Conservation (phyloP, 2,888 invertebrate genomes). For the Schrankia costaestrigalis region DNA sequence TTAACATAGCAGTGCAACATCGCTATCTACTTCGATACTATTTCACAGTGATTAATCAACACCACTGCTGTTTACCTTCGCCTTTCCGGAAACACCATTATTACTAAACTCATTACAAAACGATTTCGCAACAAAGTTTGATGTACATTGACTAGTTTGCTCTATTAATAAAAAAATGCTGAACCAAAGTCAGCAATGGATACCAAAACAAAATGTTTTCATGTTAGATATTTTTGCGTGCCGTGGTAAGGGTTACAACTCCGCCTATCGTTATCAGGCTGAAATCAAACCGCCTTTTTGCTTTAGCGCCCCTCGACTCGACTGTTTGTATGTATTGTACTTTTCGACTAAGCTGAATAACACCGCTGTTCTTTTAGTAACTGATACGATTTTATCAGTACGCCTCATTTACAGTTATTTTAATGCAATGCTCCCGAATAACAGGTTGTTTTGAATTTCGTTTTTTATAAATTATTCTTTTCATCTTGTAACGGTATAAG, state of each 20-base stretch:
- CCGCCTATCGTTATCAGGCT: slow-evolving; percentile 62
- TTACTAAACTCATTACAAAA: slow-evolving; percentile 3
- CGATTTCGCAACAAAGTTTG: neutral
- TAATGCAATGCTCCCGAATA: slow-evolving; percentile 16
- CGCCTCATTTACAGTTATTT: slow-evolving; percentile 22
- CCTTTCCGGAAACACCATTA: slow-evolving; percentile 42
- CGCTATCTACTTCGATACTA: slow-evolving; percentile 43
- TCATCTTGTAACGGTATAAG: neutral
- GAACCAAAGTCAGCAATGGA: slow-evolving; percentile 8
- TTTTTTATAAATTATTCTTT: no score
- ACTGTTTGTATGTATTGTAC: slow-evolving; percentile 34
- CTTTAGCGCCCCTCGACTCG: slow-evolving; percentile 50
- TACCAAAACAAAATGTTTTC: neutral
- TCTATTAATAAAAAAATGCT: neutral
- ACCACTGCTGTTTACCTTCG: slow-evolving; percentile 58
- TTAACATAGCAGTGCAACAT: slow-evolving; percentile 39
- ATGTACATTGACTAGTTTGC: slow-evolving; percentile 9
- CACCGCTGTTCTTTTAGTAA: slow-evolving; percentile 33
- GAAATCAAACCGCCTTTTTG: slow-evolving; percentile 66
- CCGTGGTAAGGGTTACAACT: slow-evolving; percentile 27
- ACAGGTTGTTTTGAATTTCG: neutral
- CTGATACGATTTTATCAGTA: slow-evolving; percentile 32
- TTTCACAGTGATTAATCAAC: slow-evolving; percentile 69
- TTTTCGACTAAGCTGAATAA: slow-evolving; percentile 34
- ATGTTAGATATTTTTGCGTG: no score